phyloP scores from a whole-genome alignment of 2,888 invertebrate genomes.

The Hoplodrina blanda region DNA sequence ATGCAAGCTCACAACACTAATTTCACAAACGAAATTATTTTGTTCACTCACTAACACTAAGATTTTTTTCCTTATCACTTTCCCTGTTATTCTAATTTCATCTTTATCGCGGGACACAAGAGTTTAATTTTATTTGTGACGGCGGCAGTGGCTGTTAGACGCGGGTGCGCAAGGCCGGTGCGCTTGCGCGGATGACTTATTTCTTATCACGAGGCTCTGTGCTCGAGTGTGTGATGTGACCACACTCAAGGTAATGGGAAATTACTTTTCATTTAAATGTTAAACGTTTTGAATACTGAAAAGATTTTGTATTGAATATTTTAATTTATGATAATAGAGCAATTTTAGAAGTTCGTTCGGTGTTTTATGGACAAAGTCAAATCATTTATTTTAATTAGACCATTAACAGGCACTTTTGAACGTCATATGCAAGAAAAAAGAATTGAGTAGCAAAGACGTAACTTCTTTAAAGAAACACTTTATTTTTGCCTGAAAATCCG shows the following conservation, averaged over 20 bases:
- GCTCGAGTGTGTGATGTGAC: constrained; percentile 58
- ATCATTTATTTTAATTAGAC: too few species aligned
- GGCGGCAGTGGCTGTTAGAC: constrained; percentile 58
- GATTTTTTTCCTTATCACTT: constrained; percentile 55
- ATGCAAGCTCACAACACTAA: constrained; percentile 46
- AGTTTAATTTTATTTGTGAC: constrained; percentile 36
- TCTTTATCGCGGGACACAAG: constrained; percentile 45
- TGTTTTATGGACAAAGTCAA: neutral
- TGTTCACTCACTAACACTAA: constrained; percentile 54
- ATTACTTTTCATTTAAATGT: constrained; percentile 54
- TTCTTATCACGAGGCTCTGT: constrained; percentile 82
- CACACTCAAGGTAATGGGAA: constrained; percentile 56
- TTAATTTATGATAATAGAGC: constrained; percentile 41
- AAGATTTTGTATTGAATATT: constrained; percentile 27
- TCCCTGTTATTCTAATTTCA: constrained; percentile 49
- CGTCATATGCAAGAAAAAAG: too few species aligned
- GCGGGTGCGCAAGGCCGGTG: constrained; percentile 81
- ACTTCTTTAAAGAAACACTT: too few species aligned
- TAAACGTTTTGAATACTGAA: constrained; percentile 38
- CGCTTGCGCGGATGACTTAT: constrained; percentile 81
- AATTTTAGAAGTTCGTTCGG: neutral
- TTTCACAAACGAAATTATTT: constrained; percentile 57
- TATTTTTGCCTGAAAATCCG: too few species aligned
- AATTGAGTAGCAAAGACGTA: too few species aligned
- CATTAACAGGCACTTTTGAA: too few species aligned